Percentiles rank a stretch among this genome's conserved stretches.
phyloP scores from a whole-genome alignment of 2,797 vertebrate genomes.

The Vultur gryphus region DNA sequence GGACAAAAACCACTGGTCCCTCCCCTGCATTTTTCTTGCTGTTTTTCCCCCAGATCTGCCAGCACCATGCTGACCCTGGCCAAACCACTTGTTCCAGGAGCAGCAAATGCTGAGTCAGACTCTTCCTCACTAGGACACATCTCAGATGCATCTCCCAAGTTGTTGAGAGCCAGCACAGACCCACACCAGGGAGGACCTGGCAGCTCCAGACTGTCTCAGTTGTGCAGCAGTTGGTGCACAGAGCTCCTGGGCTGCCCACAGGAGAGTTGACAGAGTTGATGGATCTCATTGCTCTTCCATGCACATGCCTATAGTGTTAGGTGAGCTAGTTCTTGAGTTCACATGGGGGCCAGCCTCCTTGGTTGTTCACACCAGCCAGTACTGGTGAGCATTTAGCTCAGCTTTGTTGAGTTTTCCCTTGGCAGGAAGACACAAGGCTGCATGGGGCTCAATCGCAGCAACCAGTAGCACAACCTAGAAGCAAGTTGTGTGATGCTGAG shows the following conservation, averaged over 20 bases:
- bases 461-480: neutral
- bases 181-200: neutral
- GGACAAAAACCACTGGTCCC: neutral
- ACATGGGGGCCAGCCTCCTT: neutral
- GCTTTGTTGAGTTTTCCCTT: neutral
- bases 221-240: neutral
- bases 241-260: neutral
- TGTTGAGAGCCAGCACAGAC: neutral
- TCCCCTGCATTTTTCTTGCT: neutral
- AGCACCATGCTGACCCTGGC: neutral
- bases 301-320: neutral
- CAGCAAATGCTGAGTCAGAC: neutral
- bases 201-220: neutral
- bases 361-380: neutral
- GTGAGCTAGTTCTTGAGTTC: neutral
- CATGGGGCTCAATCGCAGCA: neutral
- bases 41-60: neutral
- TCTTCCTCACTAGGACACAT: neutral
- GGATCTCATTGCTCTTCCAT: neutral
- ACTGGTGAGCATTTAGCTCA: neutral
- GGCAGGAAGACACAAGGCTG: neutral
- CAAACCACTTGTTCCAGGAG: neutral
- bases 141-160: neutral
- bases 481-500: neutral
- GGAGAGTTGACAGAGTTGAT: neutral